Percentiles rank a stretch among this genome's conserved stretches.
Evolutionary conservation across 1,140 invertebrate species (phyloP).

Genomic region (Melipona quadrifasciata): DNA sequence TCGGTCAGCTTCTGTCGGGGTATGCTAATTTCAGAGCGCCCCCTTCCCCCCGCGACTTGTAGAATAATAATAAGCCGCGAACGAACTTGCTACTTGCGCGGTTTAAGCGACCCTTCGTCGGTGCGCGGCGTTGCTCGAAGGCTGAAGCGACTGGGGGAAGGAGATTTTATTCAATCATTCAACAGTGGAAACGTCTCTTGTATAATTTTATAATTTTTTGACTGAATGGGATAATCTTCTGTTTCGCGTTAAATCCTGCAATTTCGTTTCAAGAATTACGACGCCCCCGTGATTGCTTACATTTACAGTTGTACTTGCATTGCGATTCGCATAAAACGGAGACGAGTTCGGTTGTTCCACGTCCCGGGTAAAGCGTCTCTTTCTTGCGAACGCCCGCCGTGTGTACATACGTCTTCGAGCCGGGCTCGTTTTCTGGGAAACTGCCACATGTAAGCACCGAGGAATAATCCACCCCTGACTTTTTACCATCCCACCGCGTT

Average conservation of each 20-base stretch:
- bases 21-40: background rate
- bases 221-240: too few species aligned
- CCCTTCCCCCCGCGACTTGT: too few species aligned
- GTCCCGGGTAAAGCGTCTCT: background rate
- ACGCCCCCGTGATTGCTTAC: too few species aligned
- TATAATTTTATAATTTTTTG: too few species aligned
- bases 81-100: background rate
- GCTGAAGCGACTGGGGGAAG: too few species aligned
- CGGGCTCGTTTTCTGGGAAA: conserved; percentile 15
- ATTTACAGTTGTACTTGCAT: too few species aligned
- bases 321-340: background rate
- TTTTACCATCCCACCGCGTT: background rate
- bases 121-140: too few species aligned
- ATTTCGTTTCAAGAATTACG: too few species aligned
- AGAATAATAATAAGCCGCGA: background rate
- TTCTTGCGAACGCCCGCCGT: too few species aligned
- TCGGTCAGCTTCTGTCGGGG: background rate
- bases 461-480: conserved; percentile 21
- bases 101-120: background rate
- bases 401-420: conserved; percentile 2
- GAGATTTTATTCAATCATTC: too few species aligned
- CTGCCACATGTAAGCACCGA: conserved; percentile 38
- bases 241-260: too few species aligned
- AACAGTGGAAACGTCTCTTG: too few species aligned
- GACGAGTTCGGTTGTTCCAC: background rate